These are phyloP conservation scores for Balanococcus diminutus DNA, from an alignment of 2,888 invertebrate genomes.

Conservation along the genomic window DNA sequence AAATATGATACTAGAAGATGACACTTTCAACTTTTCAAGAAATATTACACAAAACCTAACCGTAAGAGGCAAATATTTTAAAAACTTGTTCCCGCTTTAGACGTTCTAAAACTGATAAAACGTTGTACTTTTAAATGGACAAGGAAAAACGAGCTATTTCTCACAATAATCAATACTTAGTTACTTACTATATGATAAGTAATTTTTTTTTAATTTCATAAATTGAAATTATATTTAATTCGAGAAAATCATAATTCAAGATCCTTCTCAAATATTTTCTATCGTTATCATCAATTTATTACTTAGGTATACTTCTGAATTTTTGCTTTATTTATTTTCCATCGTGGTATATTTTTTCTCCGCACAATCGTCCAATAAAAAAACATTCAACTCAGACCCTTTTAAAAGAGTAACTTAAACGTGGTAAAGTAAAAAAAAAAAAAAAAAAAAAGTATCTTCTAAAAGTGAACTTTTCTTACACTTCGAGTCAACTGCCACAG, in stretches of 20 bases:
- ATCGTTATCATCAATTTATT: not conserved
- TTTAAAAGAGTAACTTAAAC: not conserved
- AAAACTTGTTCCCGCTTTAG: not conserved
- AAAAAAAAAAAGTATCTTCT: not conserved
- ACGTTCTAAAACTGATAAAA: not conserved
- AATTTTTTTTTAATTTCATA: too few relatives aligned
- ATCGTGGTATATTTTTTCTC: not conserved
- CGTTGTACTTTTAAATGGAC: not conserved
- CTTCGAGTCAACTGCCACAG: not conserved
- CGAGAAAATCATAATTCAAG: not conserved
- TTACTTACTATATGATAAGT: not conserved
- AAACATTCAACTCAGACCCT: not conserved
- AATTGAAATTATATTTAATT: not conserved
- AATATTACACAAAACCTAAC: not conserved
- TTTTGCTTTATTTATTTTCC: constrained; percentile 3
- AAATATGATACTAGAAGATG: constrained; percentile 14
- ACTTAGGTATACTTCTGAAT: not conserved
- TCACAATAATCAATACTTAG: not conserved
- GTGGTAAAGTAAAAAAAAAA: not conserved
- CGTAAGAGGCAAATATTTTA: not conserved
- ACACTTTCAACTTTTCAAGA: not conserved
- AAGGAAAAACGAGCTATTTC: not conserved
- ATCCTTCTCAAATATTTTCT: not conserved
- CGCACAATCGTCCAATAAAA: not conserved
- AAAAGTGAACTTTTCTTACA: not conserved